A percentile compares a stretch with the other conserved stretches of the same genome.
These are phyloP conservation scores for Bellardia bayeri DNA, from an alignment of 2,888 invertebrate genomes.

Conservation along the genomic window DNA sequence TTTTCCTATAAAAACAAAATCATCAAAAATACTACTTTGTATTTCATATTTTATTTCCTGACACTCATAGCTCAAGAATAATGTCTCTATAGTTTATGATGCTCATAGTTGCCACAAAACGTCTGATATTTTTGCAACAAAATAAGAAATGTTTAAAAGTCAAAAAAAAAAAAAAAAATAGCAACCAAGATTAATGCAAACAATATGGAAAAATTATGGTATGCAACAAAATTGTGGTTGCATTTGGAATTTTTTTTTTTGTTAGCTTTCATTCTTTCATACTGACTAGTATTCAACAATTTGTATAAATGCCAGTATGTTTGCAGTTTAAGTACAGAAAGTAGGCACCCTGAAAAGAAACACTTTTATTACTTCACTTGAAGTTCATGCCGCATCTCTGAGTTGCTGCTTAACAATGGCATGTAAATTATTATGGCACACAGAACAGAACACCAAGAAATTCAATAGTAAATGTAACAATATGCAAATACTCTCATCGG, in stretches of 20 bases:
- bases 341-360: constrained; percentile 32
- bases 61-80: background rate
- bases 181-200: constrained; percentile 51
- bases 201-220: constrained; percentile 47
- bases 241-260: constrained; percentile 19
- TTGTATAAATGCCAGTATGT: background rate
- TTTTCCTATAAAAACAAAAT: background rate
- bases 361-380: constrained; percentile 67
- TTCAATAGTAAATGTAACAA: constrained; percentile 46
- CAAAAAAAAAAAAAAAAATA: background rate
- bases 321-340: background rate
- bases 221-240: constrained; percentile 50
- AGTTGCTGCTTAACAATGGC: constrained; percentile 46
- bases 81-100: background rate
- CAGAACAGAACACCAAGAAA: constrained; percentile 15
- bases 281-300: background rate
- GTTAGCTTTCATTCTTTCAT: background rate
- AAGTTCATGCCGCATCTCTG: constrained; percentile 56
- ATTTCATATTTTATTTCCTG: constrained; percentile 18
- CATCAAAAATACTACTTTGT: background rate
- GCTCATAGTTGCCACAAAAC: background rate
- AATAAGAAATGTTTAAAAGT: constrained; percentile 17
- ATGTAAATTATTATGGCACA: constrained; percentile 34
- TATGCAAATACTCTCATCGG: constrained; percentile 32
- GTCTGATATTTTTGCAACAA: constrained; percentile 9